phyloP scores from a whole-genome alignment of 2,113 vertebrate species.

The Proteles cristata region DNA sequence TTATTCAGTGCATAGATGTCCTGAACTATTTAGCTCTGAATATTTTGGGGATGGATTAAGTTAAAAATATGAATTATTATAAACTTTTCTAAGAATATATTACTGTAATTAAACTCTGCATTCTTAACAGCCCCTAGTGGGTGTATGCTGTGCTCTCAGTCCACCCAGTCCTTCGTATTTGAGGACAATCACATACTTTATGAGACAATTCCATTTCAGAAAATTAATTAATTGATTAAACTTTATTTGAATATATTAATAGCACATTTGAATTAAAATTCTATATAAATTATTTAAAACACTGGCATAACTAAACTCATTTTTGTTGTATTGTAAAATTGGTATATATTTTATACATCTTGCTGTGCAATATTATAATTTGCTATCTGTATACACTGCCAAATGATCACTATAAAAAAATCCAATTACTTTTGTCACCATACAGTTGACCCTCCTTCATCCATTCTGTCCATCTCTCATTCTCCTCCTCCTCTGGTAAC shows the following conservation, averaged over 20 bases:
- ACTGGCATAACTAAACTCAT: background rate
- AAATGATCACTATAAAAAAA: background rate
- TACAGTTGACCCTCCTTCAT: background rate
- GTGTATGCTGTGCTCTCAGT: background rate
- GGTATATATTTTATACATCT: background rate
- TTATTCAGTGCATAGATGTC: background rate
- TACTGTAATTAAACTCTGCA: background rate
- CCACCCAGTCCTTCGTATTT: background rate
- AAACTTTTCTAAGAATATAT: background rate
- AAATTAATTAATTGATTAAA: too few species aligned
- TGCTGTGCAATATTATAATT: background rate
- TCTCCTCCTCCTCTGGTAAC: background rate
- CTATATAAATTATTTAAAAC: background rate
- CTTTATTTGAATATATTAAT: background rate
- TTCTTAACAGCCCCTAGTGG: background rate
- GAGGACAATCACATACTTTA: background rate
- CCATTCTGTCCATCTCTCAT: background rate
- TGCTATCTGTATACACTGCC: background rate
- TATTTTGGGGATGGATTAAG: background rate
- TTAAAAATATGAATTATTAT: background rate
- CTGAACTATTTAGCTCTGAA: background rate
- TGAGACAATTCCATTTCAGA: background rate
- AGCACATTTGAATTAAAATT: background rate
- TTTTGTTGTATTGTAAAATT: background rate
- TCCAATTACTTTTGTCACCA: background rate